A percentile compares a stretch with the other conserved stretches of the same genome.
phyloP scores from a whole-genome alignment of 2,113 vertebrate genomes.

The Ictalurus furcatus region DNA sequence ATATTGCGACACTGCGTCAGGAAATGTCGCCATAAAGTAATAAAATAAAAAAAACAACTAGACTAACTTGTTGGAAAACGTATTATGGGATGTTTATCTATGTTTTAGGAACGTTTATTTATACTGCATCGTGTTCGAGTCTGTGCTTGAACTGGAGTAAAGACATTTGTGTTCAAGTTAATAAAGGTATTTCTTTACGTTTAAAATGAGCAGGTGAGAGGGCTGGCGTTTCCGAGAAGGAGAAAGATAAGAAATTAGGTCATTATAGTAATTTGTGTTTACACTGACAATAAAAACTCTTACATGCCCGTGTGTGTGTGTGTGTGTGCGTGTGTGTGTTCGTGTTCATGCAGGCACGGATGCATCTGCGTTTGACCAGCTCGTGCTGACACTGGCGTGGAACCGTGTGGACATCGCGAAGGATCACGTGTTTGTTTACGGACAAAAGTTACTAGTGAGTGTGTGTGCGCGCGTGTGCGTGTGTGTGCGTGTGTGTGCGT shows the following conservation, averaged over 20 bases:
- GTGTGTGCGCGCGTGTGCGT: constrained; percentile 48
- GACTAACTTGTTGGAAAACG: too few species aligned
- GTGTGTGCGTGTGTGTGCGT: constrained; percentile 38
- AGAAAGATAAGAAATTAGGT: background rate
- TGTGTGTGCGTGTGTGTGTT: constrained; percentile 35
- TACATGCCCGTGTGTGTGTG: background rate
- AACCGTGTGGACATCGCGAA: constrained; percentile 98
- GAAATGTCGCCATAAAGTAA: background rate
- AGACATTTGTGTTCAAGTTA: background rate
- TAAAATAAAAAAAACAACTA: too few species aligned
- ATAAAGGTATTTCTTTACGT: background rate
- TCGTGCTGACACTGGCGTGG: constrained; percentile 96
- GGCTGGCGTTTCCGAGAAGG: background rate
- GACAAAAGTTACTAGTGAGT: constrained; percentile 92
- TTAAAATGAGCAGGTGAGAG: background rate
- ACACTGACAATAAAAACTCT: background rate
- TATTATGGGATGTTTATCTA: background rate
- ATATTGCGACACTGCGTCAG: background rate
- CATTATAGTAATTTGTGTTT: background rate
- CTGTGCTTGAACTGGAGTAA: background rate
- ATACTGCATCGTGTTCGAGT: background rate
- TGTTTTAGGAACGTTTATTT: background rate
- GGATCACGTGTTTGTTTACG: constrained; percentile 98
- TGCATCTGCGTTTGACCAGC: constrained; percentile 93
- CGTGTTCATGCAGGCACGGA: constrained; percentile 83